Conservation (phyloP, 2,113 vertebrate genomes). For the Melanotaenia duboulayi region DNA sequence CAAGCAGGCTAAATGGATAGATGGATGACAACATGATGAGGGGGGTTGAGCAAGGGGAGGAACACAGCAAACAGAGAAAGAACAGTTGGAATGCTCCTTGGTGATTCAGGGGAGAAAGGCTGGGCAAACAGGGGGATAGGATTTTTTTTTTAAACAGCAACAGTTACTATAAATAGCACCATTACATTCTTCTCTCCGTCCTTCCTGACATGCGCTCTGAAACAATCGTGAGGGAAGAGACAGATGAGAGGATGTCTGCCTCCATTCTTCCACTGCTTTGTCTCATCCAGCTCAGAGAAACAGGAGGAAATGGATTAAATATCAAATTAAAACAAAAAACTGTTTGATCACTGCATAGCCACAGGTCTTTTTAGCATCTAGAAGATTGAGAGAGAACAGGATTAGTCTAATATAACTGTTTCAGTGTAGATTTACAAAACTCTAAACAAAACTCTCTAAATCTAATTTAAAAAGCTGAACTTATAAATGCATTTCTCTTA, state of each 20-base stretch:
- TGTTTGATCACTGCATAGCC: constrained; percentile 9
- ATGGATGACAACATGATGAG: constrained; percentile 47
- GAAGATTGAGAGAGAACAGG: constrained; percentile 8
- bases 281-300: constrained; percentile 37
- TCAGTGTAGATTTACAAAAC: not conserved
- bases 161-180: constrained; percentile 81
- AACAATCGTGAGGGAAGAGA: constrained; percentile 23
- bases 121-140: constrained; percentile 20
- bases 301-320: constrained; percentile 49
- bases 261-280: constrained; percentile 15
- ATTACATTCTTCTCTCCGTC: constrained; percentile 62
- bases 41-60: constrained; percentile 13
- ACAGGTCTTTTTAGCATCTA: constrained; percentile 4
- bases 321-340: not conserved
- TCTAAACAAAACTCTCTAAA: no score
- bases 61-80: constrained; percentile 10
- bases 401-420: not conserved
- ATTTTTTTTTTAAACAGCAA: constrained; percentile 59
- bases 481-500: no score
- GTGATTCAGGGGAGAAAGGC: constrained; percentile 12
- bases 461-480: not conserved
- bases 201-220: constrained; percentile 69
- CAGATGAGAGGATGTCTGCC: constrained; percentile 37
- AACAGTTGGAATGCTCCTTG: constrained; percentile 22
- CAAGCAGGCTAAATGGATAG: constrained; percentile 25